Conservation (phyloP, 2,888 invertebrate genomes). For the Eupelmus urozonus region DNA sequence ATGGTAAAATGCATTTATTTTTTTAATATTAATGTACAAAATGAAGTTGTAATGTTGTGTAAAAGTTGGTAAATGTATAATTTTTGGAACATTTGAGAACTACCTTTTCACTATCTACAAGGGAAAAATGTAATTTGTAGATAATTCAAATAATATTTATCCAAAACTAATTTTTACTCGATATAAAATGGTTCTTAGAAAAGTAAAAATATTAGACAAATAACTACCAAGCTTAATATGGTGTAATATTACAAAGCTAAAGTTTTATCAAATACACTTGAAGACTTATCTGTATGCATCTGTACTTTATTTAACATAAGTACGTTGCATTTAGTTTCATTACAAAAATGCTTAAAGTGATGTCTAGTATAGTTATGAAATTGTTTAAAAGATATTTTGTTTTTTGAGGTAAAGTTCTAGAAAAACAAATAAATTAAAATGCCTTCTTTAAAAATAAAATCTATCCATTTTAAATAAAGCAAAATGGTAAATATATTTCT, state of each 20-base stretch:
- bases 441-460: constrained; percentile 16
- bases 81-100: not conserved
- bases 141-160: too few species aligned
- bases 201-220: constrained; percentile 47
- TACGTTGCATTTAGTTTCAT: not conserved
- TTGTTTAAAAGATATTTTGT: constrained; percentile 25
- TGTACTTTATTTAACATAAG: constrained; percentile 2
- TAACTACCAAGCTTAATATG: constrained; percentile 36
- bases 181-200: constrained; percentile 31
- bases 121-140: too few species aligned
- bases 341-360: constrained; percentile 33
- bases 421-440: constrained; percentile 27
- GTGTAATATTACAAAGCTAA: constrained; percentile 36
- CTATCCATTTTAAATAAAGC: not conserved
- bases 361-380: constrained; percentile 25
- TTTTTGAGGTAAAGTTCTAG: constrained; percentile 31
- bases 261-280: constrained; percentile 35
- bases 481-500: not conserved
- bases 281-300: constrained; percentile 28
- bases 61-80: too few species aligned
- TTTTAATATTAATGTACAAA: too few species aligned
- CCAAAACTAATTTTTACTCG: not conserved
- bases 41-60: too few species aligned
- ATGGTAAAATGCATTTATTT: constrained; percentile 12
- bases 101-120: not conserved